These are phyloP conservation scores for Tryphoninae sp. DNA, from an alignment of 2,888 invertebrate species.

Conservation along the genomic window DNA sequence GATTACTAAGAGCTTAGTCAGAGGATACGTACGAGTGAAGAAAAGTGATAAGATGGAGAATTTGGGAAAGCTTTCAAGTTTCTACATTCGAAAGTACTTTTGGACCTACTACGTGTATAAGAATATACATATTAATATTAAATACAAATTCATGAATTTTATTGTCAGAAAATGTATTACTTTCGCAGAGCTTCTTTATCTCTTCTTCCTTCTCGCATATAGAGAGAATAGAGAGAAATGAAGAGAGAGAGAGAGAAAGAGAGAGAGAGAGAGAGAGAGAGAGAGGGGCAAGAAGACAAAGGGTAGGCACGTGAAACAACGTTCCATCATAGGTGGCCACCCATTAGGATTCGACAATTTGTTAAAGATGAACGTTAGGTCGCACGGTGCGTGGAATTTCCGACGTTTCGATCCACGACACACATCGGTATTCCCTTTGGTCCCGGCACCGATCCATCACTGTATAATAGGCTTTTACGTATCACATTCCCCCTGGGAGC, in stretches of 20 bases:
- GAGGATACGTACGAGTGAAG: too few species aligned
- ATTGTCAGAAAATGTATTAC: too few species aligned
- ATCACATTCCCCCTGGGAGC: not conserved
- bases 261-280: slow-evolving; percentile 6
- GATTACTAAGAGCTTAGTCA: too few species aligned
- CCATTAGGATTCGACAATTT: slow-evolving; percentile 26
- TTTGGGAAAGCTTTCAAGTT: too few species aligned
- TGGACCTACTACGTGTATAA: too few species aligned
- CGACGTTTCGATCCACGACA: not conserved
- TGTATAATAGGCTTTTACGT: too few species aligned
- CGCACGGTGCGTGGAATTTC: slow-evolving; percentile 3
- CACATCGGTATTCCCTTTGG: slow-evolving; percentile 26
- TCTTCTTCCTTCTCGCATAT: too few species aligned
- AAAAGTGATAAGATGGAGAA: too few species aligned
- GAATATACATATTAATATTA: too few species aligned
- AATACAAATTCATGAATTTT: too few species aligned
- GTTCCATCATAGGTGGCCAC: slow-evolving; percentile 10
- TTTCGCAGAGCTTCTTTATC: too few species aligned
- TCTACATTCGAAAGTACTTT: too few species aligned
- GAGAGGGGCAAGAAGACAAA: slow-evolving; percentile 10
- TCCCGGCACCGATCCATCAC: slow-evolving; percentile 10
- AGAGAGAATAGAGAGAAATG: not conserved
- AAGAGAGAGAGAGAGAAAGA: slow-evolving; percentile 5
- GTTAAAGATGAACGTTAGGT: not conserved
- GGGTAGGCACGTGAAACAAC: slow-evolving; percentile 19